A percentile compares a stretch with the other conserved stretches of the same genome.
Conservation (phyloP, 2,888 invertebrate genomes). For the Empis livida region DNA sequence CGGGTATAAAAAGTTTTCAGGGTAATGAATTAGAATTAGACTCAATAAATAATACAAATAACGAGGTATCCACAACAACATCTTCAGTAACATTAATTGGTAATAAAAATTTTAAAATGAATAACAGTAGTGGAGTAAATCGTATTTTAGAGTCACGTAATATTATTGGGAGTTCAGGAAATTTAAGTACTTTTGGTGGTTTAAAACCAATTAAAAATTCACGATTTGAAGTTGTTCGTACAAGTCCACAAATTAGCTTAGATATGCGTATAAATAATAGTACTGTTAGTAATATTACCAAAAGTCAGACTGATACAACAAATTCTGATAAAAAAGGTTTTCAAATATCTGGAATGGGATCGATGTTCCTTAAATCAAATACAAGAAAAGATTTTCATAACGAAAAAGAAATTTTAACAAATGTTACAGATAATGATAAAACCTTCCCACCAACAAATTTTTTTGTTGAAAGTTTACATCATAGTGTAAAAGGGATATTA, state of each 20-base stretch:
- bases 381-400: slow-evolving; percentile 19
- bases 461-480: slow-evolving; percentile 12
- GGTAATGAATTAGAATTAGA: slow-evolving; percentile 21
- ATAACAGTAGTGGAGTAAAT: slow-evolving; percentile 7
- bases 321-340: slow-evolving; percentile 27
- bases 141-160: slow-evolving; percentile 8
- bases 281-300: slow-evolving; percentile 5
- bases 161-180: slow-evolving; percentile 1
- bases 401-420: slow-evolving; percentile 11
- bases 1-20: slow-evolving; percentile 34
- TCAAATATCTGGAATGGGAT: slow-evolving; percentile 42
- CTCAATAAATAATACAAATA: slow-evolving; percentile 17
- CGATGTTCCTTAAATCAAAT: slow-evolving; percentile 49
- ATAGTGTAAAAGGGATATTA: slow-evolving; percentile 45
- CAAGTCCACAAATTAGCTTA: slow-evolving; percentile 26
- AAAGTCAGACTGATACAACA: slow-evolving; percentile 2
- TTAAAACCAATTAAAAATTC: slow-evolving; percentile 27
- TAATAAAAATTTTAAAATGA: background rate
- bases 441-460: slow-evolving; percentile 3
- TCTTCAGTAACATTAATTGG: slow-evolving; percentile 1
- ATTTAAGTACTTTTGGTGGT: slow-evolving; percentile 4
- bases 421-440: slow-evolving; percentile 18
- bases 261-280: slow-evolving; percentile 22
- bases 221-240: slow-evolving; percentile 30
- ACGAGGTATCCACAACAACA: slow-evolving; percentile 18